Conservation (phyloP, 2,113 vertebrate genomes). For the Phoenicopterus ruber region DNA sequence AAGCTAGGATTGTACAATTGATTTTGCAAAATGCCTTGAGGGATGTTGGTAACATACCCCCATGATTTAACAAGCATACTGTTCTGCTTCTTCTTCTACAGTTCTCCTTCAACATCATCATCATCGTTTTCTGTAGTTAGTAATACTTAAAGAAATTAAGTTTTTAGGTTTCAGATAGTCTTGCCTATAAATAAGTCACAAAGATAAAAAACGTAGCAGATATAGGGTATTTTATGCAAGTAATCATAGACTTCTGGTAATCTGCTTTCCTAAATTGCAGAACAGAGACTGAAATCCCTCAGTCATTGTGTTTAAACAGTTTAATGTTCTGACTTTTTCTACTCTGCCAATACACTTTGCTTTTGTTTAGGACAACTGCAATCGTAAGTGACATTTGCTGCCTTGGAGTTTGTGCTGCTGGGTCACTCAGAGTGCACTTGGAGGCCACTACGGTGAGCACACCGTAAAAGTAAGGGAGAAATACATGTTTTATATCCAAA, state of each 20-base stretch:
- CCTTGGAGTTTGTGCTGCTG: background rate
- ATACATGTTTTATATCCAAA: background rate
- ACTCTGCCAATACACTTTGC: background rate
- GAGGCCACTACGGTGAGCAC: background rate
- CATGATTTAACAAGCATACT: background rate
- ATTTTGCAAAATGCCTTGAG: background rate
- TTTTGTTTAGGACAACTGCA: slow-evolving; percentile 1
- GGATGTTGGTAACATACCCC: background rate
- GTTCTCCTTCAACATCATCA: background rate
- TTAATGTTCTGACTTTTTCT: background rate
- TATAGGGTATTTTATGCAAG: background rate
- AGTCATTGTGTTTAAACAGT: background rate
- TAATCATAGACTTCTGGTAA: background rate
- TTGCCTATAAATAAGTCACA: background rate
- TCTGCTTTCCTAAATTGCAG: background rate
- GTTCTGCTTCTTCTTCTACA: background rate
- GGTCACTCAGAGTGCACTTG: background rate
- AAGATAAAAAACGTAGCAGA: background rate
- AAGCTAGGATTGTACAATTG: background rate
- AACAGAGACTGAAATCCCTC: background rate
- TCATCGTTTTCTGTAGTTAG: background rate
- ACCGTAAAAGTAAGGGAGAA: background rate
- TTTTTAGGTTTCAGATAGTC: background rate
- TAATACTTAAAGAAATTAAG: background rate
- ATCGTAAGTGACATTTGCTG: background rate